These are phyloP conservation scores for Drosophila teissieri DNA, from an alignment of 1,140 invertebrate genomes.

Conservation along the genomic window DNA sequence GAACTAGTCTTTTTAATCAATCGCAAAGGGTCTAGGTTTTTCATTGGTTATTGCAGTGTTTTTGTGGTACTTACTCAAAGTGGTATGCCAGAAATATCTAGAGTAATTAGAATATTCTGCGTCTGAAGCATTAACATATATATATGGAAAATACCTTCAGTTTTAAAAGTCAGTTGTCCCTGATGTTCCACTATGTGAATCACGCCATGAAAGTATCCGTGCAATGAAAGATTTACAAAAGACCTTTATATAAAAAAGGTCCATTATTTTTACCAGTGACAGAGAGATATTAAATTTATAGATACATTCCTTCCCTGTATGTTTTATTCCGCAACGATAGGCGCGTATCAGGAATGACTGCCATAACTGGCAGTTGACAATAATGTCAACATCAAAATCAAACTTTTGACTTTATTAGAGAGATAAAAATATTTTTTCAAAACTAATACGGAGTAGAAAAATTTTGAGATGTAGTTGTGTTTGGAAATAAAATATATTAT, in stretches of 20 bases:
- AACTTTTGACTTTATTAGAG: background rate
- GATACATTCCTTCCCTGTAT: background rate
- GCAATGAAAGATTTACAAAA: no score
- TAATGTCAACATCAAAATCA: no score
- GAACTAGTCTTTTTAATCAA: constrained; percentile 8
- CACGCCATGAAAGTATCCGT: background rate
- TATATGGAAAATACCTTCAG: background rate
- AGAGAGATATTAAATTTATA: background rate
- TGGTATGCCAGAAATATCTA: background rate
- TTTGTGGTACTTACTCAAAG: constrained; percentile 3
- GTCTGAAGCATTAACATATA: background rate
- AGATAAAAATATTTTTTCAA: background rate
- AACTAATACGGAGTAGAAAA: background rate
- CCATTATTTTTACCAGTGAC: background rate
- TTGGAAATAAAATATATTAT: constrained; percentile 1
- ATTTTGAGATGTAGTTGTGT: background rate
- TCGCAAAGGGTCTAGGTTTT: background rate
- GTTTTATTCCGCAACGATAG: no score
- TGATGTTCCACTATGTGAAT: background rate
- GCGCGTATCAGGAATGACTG: background rate
- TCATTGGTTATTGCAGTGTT: background rate
- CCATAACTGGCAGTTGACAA: background rate
- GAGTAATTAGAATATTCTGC: constrained; percentile 5
- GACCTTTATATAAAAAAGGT: no score
- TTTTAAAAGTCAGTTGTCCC: background rate